A percentile compares a stretch with the other conserved stretches of the same genome.
Evolutionary conservation across 2,888 invertebrate species (phyloP).

Genomic region (Myopa testacea): DNA sequence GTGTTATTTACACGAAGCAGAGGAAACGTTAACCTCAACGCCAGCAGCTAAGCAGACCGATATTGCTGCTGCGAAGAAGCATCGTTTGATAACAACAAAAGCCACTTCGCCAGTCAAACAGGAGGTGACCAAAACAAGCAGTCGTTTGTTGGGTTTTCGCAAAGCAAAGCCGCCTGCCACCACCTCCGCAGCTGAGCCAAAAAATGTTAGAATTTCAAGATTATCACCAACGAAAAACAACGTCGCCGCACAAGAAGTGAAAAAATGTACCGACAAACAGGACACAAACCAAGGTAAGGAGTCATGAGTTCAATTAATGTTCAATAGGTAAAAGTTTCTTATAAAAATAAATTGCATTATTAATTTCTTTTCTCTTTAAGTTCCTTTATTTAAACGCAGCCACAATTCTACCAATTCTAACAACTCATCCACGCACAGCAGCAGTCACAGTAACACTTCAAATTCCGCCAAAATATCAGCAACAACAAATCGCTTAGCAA

Average conservation of each 20-base stretch:
- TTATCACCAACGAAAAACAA: constrained; percentile 21
- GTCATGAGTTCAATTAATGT: neutral
- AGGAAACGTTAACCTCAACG: neutral
- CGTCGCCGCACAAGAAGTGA: neutral
- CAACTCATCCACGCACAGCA: constrained; percentile 27
- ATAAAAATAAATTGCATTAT: neutral
- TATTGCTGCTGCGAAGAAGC: constrained; percentile 41
- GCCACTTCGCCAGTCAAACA: constrained; percentile 22
- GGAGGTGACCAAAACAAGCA: constrained; percentile 21
- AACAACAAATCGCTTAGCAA: constrained; percentile 58
- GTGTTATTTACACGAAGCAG: constrained; percentile 44
- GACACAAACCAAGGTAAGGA: constrained; percentile 25
- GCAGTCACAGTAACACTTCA: constrained; percentile 36
- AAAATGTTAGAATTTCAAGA: neutral
- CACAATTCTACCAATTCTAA: constrained; percentile 7
- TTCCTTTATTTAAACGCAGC: constrained; percentile 25
- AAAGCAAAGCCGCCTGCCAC: constrained; percentile 26
- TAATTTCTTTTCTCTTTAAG: constrained; percentile 1
- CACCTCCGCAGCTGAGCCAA: neutral
- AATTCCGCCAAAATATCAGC: constrained; percentile 30
- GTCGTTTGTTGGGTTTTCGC: constrained; percentile 29
- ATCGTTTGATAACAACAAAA: constrained; percentile 38
- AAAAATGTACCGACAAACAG: constrained; percentile 22
- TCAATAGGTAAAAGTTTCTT: neutral
- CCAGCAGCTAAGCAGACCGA: constrained; percentile 22